These are phyloP conservation scores for Drosophila paramelanica DNA, from an alignment of 2,888 invertebrate species.

Conservation along the genomic window DNA sequence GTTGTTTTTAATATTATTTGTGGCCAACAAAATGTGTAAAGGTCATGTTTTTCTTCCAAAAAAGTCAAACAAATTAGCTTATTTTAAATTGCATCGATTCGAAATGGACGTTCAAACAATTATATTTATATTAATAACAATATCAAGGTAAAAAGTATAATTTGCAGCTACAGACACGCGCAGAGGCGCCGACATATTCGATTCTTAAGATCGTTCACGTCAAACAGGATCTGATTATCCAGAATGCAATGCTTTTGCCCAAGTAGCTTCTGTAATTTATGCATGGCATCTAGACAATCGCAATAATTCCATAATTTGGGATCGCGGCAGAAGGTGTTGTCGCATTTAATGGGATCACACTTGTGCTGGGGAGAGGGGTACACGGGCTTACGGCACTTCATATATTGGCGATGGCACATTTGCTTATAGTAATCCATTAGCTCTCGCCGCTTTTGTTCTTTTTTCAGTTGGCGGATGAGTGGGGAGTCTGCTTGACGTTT, in stretches of 20 bases:
- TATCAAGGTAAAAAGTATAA: background rate
- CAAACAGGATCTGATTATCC: background rate
- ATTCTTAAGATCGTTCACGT: constrained; percentile 17
- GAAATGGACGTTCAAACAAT: background rate
- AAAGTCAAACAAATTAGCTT: too few species aligned
- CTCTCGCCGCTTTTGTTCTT: constrained; percentile 18
- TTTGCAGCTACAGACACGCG: background rate
- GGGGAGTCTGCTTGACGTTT: constrained; percentile 34
- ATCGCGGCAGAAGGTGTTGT: constrained; percentile 18
- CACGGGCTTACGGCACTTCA: background rate
- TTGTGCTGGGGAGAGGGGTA: constrained; percentile 29
- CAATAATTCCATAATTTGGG: constrained; percentile 13
- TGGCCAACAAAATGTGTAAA: too few species aligned
- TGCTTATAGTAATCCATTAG: constrained; percentile 28
- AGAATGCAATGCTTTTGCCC: background rate
- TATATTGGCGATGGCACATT: constrained; percentile 23
- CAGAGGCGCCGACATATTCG: constrained; percentile 25
- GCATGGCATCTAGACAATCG: constrained; percentile 38
- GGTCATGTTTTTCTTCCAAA: too few species aligned
- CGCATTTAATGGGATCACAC: constrained; percentile 24
- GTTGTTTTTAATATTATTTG: too few species aligned
- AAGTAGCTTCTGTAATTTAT: constrained; percentile 28
- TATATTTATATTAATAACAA: background rate
- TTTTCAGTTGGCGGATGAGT: constrained; percentile 37
- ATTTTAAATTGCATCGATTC: too few species aligned